Conservation (phyloP, 2,888 invertebrate species). For the Synanthedon andrenaeformis region DNA sequence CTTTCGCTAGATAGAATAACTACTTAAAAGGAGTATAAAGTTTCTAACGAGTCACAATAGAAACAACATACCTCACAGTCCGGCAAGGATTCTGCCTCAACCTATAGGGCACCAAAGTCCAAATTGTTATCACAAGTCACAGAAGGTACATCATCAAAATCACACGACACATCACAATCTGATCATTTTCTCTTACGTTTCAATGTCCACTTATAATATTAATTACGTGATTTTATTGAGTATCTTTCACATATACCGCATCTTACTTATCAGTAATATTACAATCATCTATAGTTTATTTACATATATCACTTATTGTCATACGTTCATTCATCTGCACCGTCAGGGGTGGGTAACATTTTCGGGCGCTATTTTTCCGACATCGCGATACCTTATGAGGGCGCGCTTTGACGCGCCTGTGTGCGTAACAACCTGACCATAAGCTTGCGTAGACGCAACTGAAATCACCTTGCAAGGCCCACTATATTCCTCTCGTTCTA, state of each 20-base stretch:
- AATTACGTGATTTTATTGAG: neutral
- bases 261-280: neutral
- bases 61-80: neutral
- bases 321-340: conserved; percentile 5
- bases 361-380: conserved; percentile 26
- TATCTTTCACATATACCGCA: neutral
- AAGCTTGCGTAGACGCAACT: conserved; percentile 66
- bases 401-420: conserved; percentile 33
- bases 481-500: conserved; percentile 50
- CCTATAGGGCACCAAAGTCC: too few relatives aligned
- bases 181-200: neutral
- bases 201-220: neutral
- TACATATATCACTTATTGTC: neutral
- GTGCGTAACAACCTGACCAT: conserved; percentile 60
- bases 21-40: neutral
- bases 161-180: neutral
- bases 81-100: neutral
- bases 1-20: neutral
- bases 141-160: neutral
- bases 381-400: conserved; percentile 27
- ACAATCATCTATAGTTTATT: neutral
- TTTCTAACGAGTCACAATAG: neutral
- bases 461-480: conserved; percentile 71
- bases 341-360: conserved; percentile 6
- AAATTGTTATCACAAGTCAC: too few relatives aligned